A percentile compares a stretch with the other conserved stretches of the same genome.
phyloP scores from a whole-genome alignment of 2,888 invertebrate genomes.

The Yponomeuta evonymella region DNA sequence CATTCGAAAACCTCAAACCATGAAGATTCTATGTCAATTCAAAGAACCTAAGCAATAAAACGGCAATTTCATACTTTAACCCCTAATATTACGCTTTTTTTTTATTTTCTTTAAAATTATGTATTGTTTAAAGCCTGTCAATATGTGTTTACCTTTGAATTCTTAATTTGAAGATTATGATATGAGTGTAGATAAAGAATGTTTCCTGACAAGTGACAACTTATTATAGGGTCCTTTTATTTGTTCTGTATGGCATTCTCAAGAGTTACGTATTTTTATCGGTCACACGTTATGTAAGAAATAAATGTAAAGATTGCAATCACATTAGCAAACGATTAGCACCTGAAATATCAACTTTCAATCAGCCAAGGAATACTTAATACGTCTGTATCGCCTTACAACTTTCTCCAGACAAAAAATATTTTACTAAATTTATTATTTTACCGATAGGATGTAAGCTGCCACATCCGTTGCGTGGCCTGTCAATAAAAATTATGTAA shows the following conservation, averaged over 20 bases:
- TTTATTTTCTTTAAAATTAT: too few relatives aligned
- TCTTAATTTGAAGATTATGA: too few relatives aligned
- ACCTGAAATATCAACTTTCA: background rate
- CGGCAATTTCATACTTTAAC: too few relatives aligned
- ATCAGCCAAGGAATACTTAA: background rate
- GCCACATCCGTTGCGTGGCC: background rate
- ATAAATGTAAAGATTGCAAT: background rate
- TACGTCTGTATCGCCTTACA: background rate
- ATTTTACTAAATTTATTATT: background rate
- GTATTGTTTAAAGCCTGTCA: too few relatives aligned
- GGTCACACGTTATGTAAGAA: background rate
- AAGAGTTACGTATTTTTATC: background rate
- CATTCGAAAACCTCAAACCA: too few relatives aligned
- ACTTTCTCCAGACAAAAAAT: conserved; percentile 1
- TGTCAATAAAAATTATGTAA: background rate
- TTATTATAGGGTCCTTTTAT: too few relatives aligned
- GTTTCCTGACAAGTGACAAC: too few relatives aligned
- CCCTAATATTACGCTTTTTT: too few relatives aligned
- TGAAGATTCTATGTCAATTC: too few relatives aligned
- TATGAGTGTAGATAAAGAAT: too few relatives aligned
- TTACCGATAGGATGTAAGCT: background rate
- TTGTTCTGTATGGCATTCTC: background rate
- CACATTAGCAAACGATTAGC: background rate
- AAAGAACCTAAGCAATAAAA: too few relatives aligned
- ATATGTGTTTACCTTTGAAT: too few relatives aligned